Evolutionary conservation across 2,113 vertebrate species (phyloP), one percentile per base, ranked within the genome.

Genomic region (Hydropotes inermis): DNA sequence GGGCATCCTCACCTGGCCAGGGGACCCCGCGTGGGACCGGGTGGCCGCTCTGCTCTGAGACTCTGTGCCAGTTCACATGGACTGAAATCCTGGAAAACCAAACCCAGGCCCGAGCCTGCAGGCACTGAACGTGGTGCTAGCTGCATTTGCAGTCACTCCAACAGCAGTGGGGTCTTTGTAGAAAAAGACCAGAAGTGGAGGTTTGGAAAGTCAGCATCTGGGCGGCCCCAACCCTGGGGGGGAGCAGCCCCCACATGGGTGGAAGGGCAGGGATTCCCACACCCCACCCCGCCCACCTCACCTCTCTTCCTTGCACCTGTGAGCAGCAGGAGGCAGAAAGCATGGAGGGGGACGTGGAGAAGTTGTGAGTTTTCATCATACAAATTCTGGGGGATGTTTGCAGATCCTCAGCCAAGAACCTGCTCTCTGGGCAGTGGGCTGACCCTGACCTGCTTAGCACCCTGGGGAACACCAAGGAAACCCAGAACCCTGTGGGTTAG

Each of bases 111-210:
- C 3, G 43, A 57, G 33, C 5, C 9, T 9, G 11, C 47, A 21
- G 33, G 5, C 13, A 1, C 30, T 30, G 14, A 36, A 39, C 4
- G 13, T 7, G 7, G 64, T 23, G 1, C 15, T 1, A 14, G 64
- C 25, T 52, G 57, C 39, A 50, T 28, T 19, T 70, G 43, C 25
- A 8, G 5, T 30, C n/a, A 13, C 60, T 36, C n/a, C 58, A 13
- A 7, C 54, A 19, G 54, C 13, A 50, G 55, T 15, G 19, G 19
- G 5, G 23, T 7, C 3, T n/a, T 60, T 2, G 0, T 0, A 55
- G 82, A 39, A 28, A 54, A 60, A 45, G 28, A 15, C 7, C 43
- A 39, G 7, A 83, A 13, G 11, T 11, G 15, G 9, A 23, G 7
- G 12, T 25, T 45, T 43, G 64, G 64, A 54, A 87, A 82, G 81